Evolutionary conservation across 1,140 invertebrate species (phyloP).

Genomic region (Brachionus rubens): DNA sequence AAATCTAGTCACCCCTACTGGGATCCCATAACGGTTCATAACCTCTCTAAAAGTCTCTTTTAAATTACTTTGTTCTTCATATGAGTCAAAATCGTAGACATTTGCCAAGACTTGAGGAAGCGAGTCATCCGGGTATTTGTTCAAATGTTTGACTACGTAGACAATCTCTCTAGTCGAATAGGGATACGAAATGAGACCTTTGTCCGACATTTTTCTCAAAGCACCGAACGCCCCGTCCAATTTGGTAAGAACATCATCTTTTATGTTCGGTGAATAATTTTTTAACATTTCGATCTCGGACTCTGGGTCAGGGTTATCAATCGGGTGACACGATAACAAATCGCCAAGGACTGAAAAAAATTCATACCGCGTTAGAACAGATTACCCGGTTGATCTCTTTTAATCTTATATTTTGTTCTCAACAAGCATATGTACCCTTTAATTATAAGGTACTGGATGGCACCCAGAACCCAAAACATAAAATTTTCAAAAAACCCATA

Average conservation of each 20-base stretch:
- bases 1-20: constrained; percentile 65
- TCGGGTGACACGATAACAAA: constrained; percentile 87
- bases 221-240: constrained; percentile 81
- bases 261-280: constrained; percentile 82
- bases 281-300: constrained; percentile 81
- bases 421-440: too few species aligned
- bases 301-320: constrained; percentile 84
- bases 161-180: constrained; percentile 94
- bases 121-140: constrained; percentile 83
- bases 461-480: too few species aligned
- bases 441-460: too few species aligned
- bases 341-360: constrained; percentile 67
- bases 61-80: constrained; percentile 70
- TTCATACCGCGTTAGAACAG: constrained; percentile 94
- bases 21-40: constrained; percentile 77
- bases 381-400: constrained; percentile 91
- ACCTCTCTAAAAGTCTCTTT: constrained; percentile 74
- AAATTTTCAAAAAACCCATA: too few species aligned
- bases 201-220: constrained; percentile 78
- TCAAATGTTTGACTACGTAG: constrained; percentile 66
- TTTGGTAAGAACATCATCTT: constrained; percentile 68
- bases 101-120: constrained; percentile 80
- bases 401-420: too few species aligned
- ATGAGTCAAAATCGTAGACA: constrained; percentile 93
- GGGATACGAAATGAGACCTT: constrained; percentile 84